Conservation (phyloP, 2,797 vertebrate genomes). For the Potorous gilbertii region DNA sequence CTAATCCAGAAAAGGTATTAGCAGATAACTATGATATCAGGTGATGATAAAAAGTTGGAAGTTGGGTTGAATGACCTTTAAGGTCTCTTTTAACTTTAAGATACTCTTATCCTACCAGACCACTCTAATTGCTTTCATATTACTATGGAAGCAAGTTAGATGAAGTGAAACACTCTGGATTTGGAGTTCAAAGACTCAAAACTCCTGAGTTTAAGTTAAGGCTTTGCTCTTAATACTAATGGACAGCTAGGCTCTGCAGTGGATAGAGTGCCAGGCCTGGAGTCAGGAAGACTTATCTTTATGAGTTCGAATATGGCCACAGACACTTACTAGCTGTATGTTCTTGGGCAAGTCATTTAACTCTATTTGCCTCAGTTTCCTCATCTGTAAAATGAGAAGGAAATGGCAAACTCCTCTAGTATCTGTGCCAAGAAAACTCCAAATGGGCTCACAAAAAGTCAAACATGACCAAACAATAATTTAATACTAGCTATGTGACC, state of each 20-base stretch:
- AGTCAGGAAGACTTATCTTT: not conserved
- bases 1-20: not conserved
- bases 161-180: not conserved
- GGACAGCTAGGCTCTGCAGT: too few relatives aligned
- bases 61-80: not conserved
- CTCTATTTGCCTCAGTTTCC: not conserved
- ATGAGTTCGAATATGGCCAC: not conserved
- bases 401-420: not conserved
- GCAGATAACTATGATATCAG: not conserved
- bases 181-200: not conserved
- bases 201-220: not conserved
- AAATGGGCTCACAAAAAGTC: not conserved
- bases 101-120: not conserved
- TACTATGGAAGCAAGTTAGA: not conserved
- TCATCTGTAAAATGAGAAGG: not conserved
- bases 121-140: not conserved
- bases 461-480: not conserved
- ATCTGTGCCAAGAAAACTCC: not conserved
- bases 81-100: not conserved
- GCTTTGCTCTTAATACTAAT: not conserved
- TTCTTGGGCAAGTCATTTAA: not conserved
- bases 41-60: not conserved
- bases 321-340: not conserved
- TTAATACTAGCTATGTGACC: not conserved
- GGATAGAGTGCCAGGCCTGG: not conserved